These are phyloP conservation scores for Cetonia aurata DNA, from an alignment of 2,888 invertebrate genomes.

Conservation along the genomic window DNA sequence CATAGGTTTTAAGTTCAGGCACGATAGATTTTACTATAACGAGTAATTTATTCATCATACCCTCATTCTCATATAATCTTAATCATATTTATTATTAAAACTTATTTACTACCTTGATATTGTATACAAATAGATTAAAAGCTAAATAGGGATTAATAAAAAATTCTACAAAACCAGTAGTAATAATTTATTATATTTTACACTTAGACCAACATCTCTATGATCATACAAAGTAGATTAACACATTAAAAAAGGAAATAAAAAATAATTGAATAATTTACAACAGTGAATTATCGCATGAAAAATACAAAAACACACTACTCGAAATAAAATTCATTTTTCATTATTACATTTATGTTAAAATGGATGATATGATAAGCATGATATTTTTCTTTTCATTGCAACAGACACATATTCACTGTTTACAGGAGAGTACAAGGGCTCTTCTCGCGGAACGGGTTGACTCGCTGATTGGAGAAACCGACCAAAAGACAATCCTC, in stretches of 20 bases:
- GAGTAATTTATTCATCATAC: conserved; percentile 28
- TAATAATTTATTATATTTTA: conserved; percentile 40
- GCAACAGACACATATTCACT: conserved; percentile 18
- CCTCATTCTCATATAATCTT: conserved; percentile 40
- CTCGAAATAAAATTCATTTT: not conserved
- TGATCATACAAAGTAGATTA: too few species aligned
- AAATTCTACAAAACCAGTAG: conserved; percentile 18
- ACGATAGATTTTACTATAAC: conserved; percentile 19
- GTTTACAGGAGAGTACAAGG: conserved; percentile 86
- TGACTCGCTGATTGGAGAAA: conserved; percentile 93
- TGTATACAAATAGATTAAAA: conserved; percentile 43
- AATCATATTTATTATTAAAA: conserved; percentile 30
- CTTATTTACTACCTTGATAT: conserved; percentile 37
- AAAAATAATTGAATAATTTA: conserved; percentile 22
- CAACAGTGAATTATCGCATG: conserved; percentile 15
- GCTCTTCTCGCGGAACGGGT: conserved; percentile 95
- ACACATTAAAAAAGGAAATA: conserved; percentile 5
- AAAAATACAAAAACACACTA: conserved; percentile 3
- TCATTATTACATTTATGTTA: not conserved
- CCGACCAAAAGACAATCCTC: conserved; percentile 95
- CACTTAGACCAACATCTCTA: conserved; percentile 11
- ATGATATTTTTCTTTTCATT: not conserved
- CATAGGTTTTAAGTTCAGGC: conserved; percentile 31
- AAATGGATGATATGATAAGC: conserved; percentile 8
- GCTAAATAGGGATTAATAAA: conserved; percentile 24